Evolutionary conservation across 2,797 vertebrate genomes (phyloP).

Genomic region (Channa striata): DNA sequence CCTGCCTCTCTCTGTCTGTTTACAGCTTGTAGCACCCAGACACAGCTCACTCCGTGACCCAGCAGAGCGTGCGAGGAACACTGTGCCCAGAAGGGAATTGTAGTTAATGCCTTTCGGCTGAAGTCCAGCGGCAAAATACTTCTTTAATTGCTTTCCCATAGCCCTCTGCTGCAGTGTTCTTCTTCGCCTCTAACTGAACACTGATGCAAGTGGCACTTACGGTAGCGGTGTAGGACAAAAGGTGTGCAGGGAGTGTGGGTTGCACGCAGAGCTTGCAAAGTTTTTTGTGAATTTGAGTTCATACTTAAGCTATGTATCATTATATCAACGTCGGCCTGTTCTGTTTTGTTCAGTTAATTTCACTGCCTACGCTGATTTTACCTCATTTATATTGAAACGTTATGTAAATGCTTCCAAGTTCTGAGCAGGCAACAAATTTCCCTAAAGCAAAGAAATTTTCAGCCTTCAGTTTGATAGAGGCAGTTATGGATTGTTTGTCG

Average conservation of each 20-base stretch:
- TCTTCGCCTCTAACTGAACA: slow-evolving; percentile 39
- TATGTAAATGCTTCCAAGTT: not conserved
- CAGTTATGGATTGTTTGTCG: not conserved
- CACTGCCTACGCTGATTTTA: not conserved
- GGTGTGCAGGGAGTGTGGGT: slow-evolving; percentile 4
- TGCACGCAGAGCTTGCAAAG: slow-evolving; percentile 11
- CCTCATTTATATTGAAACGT: not conserved
- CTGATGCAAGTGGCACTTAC: slow-evolving; percentile 25
- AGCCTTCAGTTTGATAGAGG: not conserved
- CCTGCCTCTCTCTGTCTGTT: slow-evolving; percentile 36
- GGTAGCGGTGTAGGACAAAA: slow-evolving; percentile 23
- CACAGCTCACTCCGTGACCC: slow-evolving; percentile 50
- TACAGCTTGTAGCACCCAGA: slow-evolving; percentile 54
- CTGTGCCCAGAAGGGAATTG: slow-evolving; percentile 55
- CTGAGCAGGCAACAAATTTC: not conserved
- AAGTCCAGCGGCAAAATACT: slow-evolving; percentile 57
- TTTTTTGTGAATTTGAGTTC: not conserved
- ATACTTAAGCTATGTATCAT: not conserved
- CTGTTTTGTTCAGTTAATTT: not conserved
- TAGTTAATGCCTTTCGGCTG: slow-evolving; percentile 57
- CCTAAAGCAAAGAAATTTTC: not conserved
- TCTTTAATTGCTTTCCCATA: slow-evolving; percentile 73
- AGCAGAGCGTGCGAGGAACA: slow-evolving; percentile 36
- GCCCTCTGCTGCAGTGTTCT: slow-evolving; percentile 42
- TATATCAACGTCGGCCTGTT: not conserved